phyloP scores from a whole-genome alignment of 2,888 invertebrate species.

The Andrena fulva region DNA sequence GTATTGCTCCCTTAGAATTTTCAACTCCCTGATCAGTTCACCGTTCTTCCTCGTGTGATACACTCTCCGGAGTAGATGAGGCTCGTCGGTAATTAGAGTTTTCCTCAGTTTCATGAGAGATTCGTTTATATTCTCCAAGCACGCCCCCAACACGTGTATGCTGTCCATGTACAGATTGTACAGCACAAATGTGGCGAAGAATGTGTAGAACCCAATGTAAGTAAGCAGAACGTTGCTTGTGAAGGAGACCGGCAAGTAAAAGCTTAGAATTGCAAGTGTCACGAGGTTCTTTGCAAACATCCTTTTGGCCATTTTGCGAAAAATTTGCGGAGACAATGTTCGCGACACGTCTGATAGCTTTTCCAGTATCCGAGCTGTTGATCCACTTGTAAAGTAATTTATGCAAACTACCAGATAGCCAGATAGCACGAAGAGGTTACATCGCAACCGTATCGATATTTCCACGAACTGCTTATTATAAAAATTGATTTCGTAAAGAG shows the following conservation, averaged over 20 bases:
- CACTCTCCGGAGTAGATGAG: too few species aligned
- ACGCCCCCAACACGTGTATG: too few species aligned
- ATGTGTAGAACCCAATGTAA: slow-evolving; percentile 43
- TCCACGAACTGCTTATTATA: accelerated
- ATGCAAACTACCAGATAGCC: slow-evolving; percentile 48
- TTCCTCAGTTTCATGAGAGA: too few species aligned
- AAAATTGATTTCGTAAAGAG: slow-evolving; percentile 69
- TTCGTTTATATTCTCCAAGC: too few species aligned
- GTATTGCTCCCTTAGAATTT: too few species aligned
- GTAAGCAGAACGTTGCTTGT: accelerated
- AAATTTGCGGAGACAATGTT: slow-evolving; percentile 63
- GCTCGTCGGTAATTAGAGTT: too few species aligned
- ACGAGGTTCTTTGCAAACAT: slow-evolving; percentile 74
- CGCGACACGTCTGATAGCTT: slow-evolving; percentile 54
- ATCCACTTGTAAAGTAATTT: slow-evolving; percentile 48
- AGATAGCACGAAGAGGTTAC: background rate
- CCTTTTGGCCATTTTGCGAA: slow-evolving; percentile 59
- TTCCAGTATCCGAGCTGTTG: slow-evolving; percentile 63
- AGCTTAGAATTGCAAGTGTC: slow-evolving; percentile 60
- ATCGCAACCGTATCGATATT: accelerated
- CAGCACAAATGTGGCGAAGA: slow-evolving; percentile 61
- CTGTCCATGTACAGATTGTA: slow-evolving; percentile 56
- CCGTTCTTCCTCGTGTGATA: too few species aligned
- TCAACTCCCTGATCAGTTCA: too few species aligned
- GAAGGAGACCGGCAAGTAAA: slow-evolving; percentile 61